These are phyloP conservation scores for Coelopa frigida DNA, from an alignment of 1,140 invertebrate species.

Conservation along the genomic window DNA sequence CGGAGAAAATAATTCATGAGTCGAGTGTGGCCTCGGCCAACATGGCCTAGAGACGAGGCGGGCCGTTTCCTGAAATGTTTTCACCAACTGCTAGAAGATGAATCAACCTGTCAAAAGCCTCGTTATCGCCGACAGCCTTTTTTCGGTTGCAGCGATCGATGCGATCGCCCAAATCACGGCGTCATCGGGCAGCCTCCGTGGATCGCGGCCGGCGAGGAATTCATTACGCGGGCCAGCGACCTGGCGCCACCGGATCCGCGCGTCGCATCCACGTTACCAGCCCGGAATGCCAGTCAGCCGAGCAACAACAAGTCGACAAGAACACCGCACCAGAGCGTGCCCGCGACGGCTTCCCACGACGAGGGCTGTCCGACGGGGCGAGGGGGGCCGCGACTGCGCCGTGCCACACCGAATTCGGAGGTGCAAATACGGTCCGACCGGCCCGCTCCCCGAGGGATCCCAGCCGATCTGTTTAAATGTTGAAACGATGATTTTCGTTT, in stretches of 20 bases:
- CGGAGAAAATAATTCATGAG: too few species aligned
- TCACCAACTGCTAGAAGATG: constrained; percentile 27
- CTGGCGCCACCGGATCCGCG: constrained; percentile 16
- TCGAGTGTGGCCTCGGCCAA: too few species aligned
- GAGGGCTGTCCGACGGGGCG: not conserved
- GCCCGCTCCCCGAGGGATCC: too few species aligned
- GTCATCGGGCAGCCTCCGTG: too few species aligned
- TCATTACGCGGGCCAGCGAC: too few species aligned
- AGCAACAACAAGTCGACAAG: constrained; percentile 1
- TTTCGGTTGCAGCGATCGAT: constrained; percentile 20
- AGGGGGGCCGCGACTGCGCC: not conserved
- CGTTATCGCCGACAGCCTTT: constrained; percentile 44
- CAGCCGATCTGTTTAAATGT: constrained; percentile 1
- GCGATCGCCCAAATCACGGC: constrained; percentile 14
- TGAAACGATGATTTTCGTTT: not conserved
- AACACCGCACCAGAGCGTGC: not conserved
- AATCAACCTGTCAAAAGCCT: constrained; percentile 46
- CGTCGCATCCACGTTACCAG: too few species aligned
- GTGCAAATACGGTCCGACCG: not conserved
- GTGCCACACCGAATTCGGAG: not conserved
- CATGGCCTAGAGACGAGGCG: too few species aligned
- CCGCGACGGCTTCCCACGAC: too few species aligned
- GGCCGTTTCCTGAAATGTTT: too few species aligned
- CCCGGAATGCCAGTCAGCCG: too few species aligned
- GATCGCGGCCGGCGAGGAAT: too few species aligned